Base-by-base conservation (phyloP, 2,797 vertebrate genomes). In the Phrynocephalus forsythii region DNA sequence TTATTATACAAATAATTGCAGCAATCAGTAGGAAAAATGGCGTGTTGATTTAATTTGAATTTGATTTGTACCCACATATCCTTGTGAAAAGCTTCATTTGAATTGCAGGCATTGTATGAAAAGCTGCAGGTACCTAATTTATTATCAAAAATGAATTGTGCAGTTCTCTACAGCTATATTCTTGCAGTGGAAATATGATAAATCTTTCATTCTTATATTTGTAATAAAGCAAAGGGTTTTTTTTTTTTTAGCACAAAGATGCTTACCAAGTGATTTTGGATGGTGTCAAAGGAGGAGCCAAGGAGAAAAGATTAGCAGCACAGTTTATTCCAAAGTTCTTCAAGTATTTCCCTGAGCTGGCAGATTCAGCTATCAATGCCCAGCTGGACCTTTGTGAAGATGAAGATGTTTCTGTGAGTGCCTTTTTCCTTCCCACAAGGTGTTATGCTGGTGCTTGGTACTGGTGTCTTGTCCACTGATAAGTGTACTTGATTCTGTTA, bases 281-380 rank as follows among this genome's bases (percentile, higher is more conserved):
- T 93, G 99, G 99, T 0, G 99, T 99, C 78, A 99, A 99, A 93
- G 98, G 98, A 20, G 98, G 98, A 60, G 96, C 98, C 1, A 99
- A 99, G 95, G 99, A 99, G 95, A 99, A 99, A 93, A 98, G 98
- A 56, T 95, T 99, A 92, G 99, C 99, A 48, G 99, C 99, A 71
- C 99, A 99, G 93, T 99, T 99, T 92, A 99, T 99, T 95, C 98
- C 99, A 0, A 99, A 99, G 26, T 99, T 99, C 95, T 99, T 99
- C 95, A 98, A 98, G 94, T 98, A 98, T 97, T 99, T 99, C 92
- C 98, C 99, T 6, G 99, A 99, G 82, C 94, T 99, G 82, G 98
- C 99, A 0, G 99, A 99, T 88, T 98, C 98, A 0, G 99, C 99
- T 82, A 99, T 99, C 91, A 99, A 99, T 82, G 98, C 99, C 48